Evolutionary conservation across 2,113 vertebrate genomes (phyloP).

Genomic region (Myanophis thanlyinensis): DNA sequence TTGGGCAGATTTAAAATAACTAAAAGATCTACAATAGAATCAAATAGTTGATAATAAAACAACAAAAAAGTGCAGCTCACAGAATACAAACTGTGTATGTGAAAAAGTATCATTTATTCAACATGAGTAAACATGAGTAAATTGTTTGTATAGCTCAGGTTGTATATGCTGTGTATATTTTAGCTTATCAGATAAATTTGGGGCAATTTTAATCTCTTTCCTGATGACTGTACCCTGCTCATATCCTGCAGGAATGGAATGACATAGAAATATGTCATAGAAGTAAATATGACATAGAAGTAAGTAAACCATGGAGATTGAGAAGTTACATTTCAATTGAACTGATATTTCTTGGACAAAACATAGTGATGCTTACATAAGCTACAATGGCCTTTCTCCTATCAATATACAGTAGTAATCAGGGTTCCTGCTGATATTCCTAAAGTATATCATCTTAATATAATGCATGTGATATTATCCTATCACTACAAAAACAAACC

Average conservation of each 20-base stretch:
- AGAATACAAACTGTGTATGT: neutral
- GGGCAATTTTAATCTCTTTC: neutral
- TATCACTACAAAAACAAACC: neutral
- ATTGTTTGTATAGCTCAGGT: neutral
- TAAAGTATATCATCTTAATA: neutral
- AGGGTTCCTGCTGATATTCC: neutral
- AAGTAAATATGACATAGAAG: too few relatives aligned
- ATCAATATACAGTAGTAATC: neutral
- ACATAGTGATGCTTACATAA: neutral
- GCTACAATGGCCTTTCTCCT: neutral
- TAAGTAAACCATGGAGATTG: neutral
- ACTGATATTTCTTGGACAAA: neutral
- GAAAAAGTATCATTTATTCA: neutral
- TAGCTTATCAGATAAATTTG: neutral
- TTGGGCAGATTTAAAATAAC: neutral
- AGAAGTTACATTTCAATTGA: neutral
- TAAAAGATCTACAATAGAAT: neutral
- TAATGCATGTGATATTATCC: neutral
- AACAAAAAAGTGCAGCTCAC: neutral
- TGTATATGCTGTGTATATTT: neutral
- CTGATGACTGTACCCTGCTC: neutral
- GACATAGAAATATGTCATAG: neutral
- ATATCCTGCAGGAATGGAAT: neutral
- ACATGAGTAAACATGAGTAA: neutral
- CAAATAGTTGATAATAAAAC: neutral